Conservation (phyloP, 2,888 invertebrate genomes). For the Macropis europaea region DNA sequence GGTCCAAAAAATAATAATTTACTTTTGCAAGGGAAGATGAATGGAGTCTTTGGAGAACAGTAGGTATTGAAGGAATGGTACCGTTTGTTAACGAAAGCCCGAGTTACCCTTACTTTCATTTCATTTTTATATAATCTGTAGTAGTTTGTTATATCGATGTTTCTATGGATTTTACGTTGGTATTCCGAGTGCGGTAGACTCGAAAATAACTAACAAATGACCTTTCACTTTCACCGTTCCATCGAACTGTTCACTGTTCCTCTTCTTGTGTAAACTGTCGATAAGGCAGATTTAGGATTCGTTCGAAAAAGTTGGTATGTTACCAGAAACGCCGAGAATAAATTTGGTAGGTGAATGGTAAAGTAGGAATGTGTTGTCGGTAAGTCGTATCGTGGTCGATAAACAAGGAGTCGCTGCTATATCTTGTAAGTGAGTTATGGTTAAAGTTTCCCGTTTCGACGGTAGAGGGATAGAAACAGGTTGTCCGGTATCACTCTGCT, state of each 20-base stretch:
- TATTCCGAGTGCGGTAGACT: neutral
- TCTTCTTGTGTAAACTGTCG: neutral
- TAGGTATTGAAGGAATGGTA: no score
- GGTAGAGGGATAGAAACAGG: no score
- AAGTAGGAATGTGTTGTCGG: neutral
- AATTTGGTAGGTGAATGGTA: neutral
- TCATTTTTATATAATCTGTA: neutral
- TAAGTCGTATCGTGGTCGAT: neutral
- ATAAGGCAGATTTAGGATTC: constrained; percentile 30
- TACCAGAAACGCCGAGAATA: constrained; percentile 2
- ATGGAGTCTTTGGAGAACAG: neutral
- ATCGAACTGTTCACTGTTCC: neutral
- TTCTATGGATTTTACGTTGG: neutral
- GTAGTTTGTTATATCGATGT: neutral
- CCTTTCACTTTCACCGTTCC: constrained; percentile 42
- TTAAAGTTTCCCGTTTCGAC: neutral
- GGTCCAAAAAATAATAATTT: no score
- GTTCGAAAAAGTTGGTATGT: neutral
- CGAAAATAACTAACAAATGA: constrained; percentile 7
- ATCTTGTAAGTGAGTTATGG: neutral
- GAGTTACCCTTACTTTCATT: no score
- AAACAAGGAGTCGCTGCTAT: neutral
- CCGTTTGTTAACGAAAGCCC: neutral
- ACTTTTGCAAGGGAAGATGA: neutral
- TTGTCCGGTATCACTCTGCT: no score